Evolutionary conservation across 2,888 invertebrate genomes (phyloP), one percentile per base, ranked within the genome.

Genomic region (Plagodis pulveraria): DNA sequence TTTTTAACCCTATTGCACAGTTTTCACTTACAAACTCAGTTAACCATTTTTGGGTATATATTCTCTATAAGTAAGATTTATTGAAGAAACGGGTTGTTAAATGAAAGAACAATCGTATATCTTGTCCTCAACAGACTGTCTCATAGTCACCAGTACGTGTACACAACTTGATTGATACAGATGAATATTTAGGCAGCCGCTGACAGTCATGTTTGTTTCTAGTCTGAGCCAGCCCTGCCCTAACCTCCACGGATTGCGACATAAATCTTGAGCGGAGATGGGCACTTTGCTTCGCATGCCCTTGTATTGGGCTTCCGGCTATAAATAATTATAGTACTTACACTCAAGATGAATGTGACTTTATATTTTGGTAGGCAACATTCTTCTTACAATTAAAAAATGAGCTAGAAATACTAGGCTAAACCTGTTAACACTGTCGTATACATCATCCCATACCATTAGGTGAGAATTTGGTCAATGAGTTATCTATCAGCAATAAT

Each of bases 121-220:
- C 74, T 83, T 73, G 73, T 80, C 72, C 44, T 54, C 53, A 50
- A 40, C 56, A 45, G 76, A 81, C 80, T 80, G 80, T 80, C 73
- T 76, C 74, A 67, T 70, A 73, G 80, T 77, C 42, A 44, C 36
- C 44, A 54, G 43, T 51, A 59, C 63, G 61, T 85, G 86, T 84
- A 83, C 78, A 76, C 76, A 70, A 73, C 74, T 80, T 86, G 89
- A 87, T 88, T 86, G 87, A 87, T 87, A 81, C 76, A 78, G 81
- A 86, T 85, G 81, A 86, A 86, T 87, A 86, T 85, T 83, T 78
- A 78, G 76, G 70, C 73, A 66, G 73, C 75, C 76, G 77, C 77
- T 80, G 74, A 80, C 80, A 83, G 80, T 66, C 74, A 77, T 73
- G 78, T 83, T 80, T 77, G 77, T 77, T 77, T 73, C 71, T 74